phyloP scores from a whole-genome alignment of 1,140 invertebrate genomes.

The Zaprionus lachaisei region DNA sequence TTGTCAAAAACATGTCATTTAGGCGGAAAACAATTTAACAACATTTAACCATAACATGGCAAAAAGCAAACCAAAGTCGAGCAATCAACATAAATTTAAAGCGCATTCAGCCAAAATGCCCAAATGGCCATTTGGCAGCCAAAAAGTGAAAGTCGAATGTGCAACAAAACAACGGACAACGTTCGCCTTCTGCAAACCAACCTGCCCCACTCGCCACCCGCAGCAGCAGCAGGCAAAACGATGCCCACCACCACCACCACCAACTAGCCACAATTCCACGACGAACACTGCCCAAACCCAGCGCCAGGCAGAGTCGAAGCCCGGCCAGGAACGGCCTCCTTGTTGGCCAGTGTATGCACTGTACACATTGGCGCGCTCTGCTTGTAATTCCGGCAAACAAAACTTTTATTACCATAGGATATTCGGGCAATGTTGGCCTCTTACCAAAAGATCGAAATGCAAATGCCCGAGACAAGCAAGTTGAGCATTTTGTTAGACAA shows the following conservation, averaged over 20 bases:
- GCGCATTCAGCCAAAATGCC: conserved; percentile 66
- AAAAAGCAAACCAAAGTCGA: conserved; percentile 55
- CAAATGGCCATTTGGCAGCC: conserved; percentile 73
- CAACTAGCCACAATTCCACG: conserved; percentile 28
- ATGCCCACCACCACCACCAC: conserved; percentile 5
- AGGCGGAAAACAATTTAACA: conserved; percentile 64
- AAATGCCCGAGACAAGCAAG: conserved; percentile 75
- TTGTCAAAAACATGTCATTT: conserved; percentile 78
- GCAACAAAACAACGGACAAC: conserved; percentile 52
- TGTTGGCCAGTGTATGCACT: conserved; percentile 10
- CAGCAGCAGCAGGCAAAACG: neutral
- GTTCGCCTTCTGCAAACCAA: conserved; percentile 21
- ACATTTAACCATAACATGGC: conserved; percentile 57
- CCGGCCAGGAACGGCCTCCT: conserved; percentile 22
- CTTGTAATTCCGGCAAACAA: conserved; percentile 71
- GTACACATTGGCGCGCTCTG: conserved; percentile 25
- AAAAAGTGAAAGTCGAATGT: conserved; percentile 80
- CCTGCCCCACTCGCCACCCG: conserved; percentile 7
- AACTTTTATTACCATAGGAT: conserved; percentile 80
- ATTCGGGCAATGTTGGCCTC: conserved; percentile 60
- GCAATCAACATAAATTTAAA: conserved; percentile 82
- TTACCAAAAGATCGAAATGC: conserved; percentile 80
- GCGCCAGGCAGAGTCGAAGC: conserved; percentile 22
- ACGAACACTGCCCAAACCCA: conserved; percentile 38
- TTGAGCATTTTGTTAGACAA: conserved; percentile 74